These are phyloP conservation scores for Epinephelus fuscoguttatus DNA, from an alignment of 2,113 vertebrate species.

Conservation along the genomic window DNA sequence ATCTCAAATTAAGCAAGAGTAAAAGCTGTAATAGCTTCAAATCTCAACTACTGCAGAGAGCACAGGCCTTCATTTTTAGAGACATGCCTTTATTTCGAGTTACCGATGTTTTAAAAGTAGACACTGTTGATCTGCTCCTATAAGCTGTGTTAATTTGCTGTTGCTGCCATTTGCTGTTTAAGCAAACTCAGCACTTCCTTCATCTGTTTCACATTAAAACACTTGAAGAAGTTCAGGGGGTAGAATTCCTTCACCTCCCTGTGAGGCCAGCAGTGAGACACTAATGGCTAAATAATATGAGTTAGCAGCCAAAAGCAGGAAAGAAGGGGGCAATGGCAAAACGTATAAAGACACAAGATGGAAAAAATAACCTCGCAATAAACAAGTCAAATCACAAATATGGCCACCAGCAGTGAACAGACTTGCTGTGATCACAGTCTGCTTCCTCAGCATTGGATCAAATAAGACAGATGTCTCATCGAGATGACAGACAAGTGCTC, in stretches of 20 bases:
- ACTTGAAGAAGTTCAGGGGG: slow-evolving; percentile 25
- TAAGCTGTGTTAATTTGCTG: slow-evolving; percentile 35
- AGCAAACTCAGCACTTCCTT: slow-evolving; percentile 38
- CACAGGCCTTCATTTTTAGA: not conserved
- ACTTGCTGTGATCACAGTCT: not conserved
- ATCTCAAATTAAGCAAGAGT: not conserved
- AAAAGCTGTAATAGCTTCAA: slow-evolving; percentile 2
- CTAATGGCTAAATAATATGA: not conserved
- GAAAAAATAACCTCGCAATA: not conserved
- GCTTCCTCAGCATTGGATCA: not conserved
- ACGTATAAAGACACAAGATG: not conserved
- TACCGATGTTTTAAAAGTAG: not conserved
- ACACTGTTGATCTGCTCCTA: slow-evolving; percentile 23
- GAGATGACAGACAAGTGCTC: not conserved
- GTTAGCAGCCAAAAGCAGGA: not conserved
- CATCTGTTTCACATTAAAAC: slow-evolving; percentile 56
- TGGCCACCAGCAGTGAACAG: not conserved
- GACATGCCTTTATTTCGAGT: not conserved
- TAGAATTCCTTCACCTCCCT: not conserved
- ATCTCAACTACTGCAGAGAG: not conserved
- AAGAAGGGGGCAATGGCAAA: not conserved
- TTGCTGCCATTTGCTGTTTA: slow-evolving; percentile 35
- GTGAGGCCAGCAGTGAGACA: not conserved
- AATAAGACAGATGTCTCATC: not conserved
- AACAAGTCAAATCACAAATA: not conserved